A percentile compares a stretch with the other conserved stretches of the same genome.
phyloP scores from a whole-genome alignment of 92 coral and sea anemone genomes.

The Scolanthus callimorphus region DNA sequence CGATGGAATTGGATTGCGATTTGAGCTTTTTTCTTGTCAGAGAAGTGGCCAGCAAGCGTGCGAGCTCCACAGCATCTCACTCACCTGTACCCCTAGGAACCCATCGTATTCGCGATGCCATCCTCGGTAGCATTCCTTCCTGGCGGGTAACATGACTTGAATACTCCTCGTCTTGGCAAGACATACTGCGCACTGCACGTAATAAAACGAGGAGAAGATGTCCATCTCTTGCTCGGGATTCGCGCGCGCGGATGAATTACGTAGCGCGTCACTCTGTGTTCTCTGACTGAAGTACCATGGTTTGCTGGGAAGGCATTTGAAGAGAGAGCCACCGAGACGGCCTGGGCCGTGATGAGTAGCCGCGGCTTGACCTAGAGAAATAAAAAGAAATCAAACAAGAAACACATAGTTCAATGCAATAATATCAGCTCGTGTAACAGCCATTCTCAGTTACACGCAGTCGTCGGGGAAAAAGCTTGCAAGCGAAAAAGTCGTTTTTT shows the following conservation, averaged over 20 bases:
- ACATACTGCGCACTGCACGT: slow-evolving; percentile 65
- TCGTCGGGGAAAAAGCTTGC: too few relatives aligned
- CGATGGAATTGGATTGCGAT: too few relatives aligned
- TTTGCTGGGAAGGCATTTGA: slow-evolving; percentile 60
- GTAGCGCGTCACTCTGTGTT: slow-evolving; percentile 39
- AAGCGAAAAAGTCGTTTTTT: too few relatives aligned
- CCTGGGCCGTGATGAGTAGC: slow-evolving; percentile 51
- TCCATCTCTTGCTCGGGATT: slow-evolving; percentile 25
- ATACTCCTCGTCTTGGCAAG: slow-evolving; percentile 60
- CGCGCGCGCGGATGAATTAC: slow-evolving; percentile 16
- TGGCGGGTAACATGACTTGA: slow-evolving; percentile 72
- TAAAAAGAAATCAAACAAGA: too few relatives aligned
- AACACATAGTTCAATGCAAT: too few relatives aligned
- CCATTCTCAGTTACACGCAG: too few relatives aligned
- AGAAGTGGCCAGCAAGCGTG: too few relatives aligned
- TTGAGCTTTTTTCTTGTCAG: too few relatives aligned
- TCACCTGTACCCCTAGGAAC: slow-evolving; percentile 63
- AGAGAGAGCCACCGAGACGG: slow-evolving; percentile 71
- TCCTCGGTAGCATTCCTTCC: slow-evolving; percentile 78
- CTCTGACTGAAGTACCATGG: slow-evolving; percentile 82
- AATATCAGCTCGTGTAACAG: too few relatives aligned
- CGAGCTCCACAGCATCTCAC: too few relatives aligned
- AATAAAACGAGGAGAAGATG: slow-evolving; percentile 55
- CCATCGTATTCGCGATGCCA: slow-evolving; percentile 90
- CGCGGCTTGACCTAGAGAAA: slow-evolving; percentile 84